A percentile compares a stretch with the other conserved stretches of the same genome.
Conservation (phyloP, 2,113 vertebrate species). For the Bombycilla garrulus region DNA sequence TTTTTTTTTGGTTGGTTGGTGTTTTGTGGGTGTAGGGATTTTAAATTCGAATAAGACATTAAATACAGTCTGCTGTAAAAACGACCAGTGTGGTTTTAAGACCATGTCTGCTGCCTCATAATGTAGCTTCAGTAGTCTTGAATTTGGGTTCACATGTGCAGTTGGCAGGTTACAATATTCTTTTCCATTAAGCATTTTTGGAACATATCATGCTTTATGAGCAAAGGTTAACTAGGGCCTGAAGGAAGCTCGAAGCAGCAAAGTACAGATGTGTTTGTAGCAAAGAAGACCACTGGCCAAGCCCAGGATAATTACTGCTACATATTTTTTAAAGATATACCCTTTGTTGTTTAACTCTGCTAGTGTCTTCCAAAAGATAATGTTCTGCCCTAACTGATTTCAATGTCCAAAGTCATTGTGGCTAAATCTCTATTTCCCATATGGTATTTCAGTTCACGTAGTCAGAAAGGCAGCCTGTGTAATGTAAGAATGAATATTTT, state of each 20-base stretch:
- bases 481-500: background rate
- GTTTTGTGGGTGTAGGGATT: fast-evolving
- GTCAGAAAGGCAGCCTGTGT: background rate
- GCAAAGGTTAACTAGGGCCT: conserved; percentile 46
- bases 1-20: background rate
- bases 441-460: background rate
- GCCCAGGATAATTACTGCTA: background rate
- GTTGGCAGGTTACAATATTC: background rate
- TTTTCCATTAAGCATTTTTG: conserved; percentile 10
- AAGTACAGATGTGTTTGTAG: background rate
- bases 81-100: background rate
- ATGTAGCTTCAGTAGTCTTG: background rate
- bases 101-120: background rate
- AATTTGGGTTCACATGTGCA: background rate
- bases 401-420: background rate
- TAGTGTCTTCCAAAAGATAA: background rate
- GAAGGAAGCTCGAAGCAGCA: conserved; percentile 27
- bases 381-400: background rate
- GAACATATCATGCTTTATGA: background rate
- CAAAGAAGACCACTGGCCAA: background rate
- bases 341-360: background rate
- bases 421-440: background rate
- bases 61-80: background rate
- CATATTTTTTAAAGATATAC: background rate
- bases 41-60: background rate